Evolutionary conservation across 2,797 vertebrate species (phyloP), one percentile per base, ranked within the genome.

Genomic region (Urocyon cinereoargenteus): DNA sequence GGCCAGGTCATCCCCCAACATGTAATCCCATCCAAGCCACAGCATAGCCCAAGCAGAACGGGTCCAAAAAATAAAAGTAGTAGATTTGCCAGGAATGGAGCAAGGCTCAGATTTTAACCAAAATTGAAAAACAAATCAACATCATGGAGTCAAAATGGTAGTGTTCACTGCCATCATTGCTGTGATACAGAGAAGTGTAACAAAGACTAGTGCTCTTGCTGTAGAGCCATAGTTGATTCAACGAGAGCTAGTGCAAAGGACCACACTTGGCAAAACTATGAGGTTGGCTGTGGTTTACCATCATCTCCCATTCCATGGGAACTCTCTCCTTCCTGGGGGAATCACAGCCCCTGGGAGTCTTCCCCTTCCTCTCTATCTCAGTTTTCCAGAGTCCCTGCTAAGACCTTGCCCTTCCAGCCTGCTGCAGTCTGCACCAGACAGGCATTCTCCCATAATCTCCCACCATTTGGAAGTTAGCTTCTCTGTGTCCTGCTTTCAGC

Each of bases 101-200:
- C 55, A 85, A 90, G 91, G 66, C 62, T 82, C 68, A 61, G 24
- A 96, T 91, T 97, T 94, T 87, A 95, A 86, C 75, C 89, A 96
- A 88, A 89, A 94, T 22, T 91, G 91, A 72, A 70, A 89, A 94
- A 79, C n/a, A 59, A 62, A 70, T 86, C 57, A 24, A 66, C 91
- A 90, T 36, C 15, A 2, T 51, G 24, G 72, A 78, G 86, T 83
- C 26, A 2, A 24, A 64, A 95, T 49, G 14, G 28, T 66, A 21
- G 45, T 31, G 45, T 77, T 93, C 82, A 28, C 78, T 61, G 83
- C 62, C 78, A 59, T 88, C 40, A 57, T 26, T 73, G 34, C 51
- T n/a, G 9, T n/a, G 72, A 77, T 3, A 49, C 10, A 61, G 68
- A 75, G 59, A 86, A 24, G 0, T 21, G 19, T 34, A 36, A 61